phyloP scores from a whole-genome alignment of 2,797 vertebrate species.

The Nothura maculosa region DNA sequence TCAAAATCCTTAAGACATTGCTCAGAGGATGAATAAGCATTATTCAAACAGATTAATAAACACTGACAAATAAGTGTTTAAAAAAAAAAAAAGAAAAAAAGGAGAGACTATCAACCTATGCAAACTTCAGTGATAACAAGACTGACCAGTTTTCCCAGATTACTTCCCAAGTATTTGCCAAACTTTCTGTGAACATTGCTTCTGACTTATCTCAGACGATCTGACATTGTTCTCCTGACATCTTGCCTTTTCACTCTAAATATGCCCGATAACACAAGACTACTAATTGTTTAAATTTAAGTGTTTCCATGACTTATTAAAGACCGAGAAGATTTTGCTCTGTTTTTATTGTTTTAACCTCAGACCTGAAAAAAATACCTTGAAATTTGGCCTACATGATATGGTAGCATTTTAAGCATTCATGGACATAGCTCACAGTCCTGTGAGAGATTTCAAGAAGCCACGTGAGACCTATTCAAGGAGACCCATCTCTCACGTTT shows the following conservation, averaged over 20 bases:
- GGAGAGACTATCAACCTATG: not conserved
- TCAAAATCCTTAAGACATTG: not conserved
- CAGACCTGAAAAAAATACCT: not conserved
- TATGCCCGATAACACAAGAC: not conserved
- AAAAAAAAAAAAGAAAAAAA: not conserved
- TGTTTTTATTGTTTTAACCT: not conserved
- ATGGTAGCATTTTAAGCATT: not conserved
- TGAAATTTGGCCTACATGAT: not conserved
- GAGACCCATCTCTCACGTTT: conserved; percentile 1
- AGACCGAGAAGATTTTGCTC: not conserved
- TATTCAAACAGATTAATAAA: not conserved
- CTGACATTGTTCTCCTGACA: not conserved
- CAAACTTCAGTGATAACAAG: not conserved
- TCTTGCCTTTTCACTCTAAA: not conserved
- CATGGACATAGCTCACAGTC: not conserved
- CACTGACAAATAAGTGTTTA: accelerated
- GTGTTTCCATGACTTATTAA: not conserved
- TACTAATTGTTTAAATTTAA: not conserved
- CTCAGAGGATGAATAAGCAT: not conserved
- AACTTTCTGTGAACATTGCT: not conserved
- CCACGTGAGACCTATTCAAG: not conserved
- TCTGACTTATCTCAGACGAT: not conserved
- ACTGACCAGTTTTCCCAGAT: not conserved
- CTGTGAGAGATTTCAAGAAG: not conserved
- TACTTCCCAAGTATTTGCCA: not conserved